Evolutionary conservation across 2,888 invertebrate genomes (phyloP).

Genomic region (Drosophila atripex): DNA sequence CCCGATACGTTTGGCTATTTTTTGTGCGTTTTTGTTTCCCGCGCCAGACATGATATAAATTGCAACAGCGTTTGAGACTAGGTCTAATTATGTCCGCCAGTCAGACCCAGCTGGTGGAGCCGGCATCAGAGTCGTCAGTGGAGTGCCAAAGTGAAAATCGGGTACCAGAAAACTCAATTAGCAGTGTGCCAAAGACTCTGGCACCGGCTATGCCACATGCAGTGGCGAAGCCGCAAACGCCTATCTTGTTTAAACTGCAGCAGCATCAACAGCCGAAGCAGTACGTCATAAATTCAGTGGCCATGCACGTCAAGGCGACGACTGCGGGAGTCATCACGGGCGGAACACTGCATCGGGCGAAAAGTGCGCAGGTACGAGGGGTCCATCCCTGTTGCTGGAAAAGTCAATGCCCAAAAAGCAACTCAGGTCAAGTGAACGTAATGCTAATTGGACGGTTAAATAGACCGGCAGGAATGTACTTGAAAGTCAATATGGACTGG

Average conservation of each 20-base stretch:
- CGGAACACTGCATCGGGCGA: slow-evolving; percentile 67
- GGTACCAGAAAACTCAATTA: slow-evolving; percentile 77
- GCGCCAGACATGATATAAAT: slow-evolving; percentile 49
- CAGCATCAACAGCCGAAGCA: slow-evolving; percentile 53
- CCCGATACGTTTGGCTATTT: background rate
- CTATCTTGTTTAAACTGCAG: slow-evolving; percentile 30
- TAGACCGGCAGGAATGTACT: slow-evolving; percentile 19
- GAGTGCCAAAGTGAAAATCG: slow-evolving; percentile 72
- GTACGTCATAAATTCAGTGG: slow-evolving; percentile 75
- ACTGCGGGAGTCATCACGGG: slow-evolving; percentile 68
- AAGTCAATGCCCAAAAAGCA: background rate
- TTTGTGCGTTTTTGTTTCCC: slow-evolving; percentile 28
- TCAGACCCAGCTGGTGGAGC: slow-evolving; percentile 26
- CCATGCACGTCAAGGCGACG: slow-evolving; percentile 71
- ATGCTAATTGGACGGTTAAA: slow-evolving; percentile 62
- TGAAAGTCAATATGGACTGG: slow-evolving; percentile 9
- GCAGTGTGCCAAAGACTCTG: slow-evolving; percentile 65
- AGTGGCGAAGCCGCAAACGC: slow-evolving; percentile 31
- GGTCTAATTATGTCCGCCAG: slow-evolving; percentile 64
- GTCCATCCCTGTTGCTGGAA: background rate
- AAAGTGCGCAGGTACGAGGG: slow-evolving; percentile 68
- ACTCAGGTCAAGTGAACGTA: slow-evolving; percentile 43
- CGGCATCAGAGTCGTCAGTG: slow-evolving; percentile 52
- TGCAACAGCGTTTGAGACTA: slow-evolving; percentile 24
- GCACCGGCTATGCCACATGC: slow-evolving; percentile 11